A percentile compares a stretch with the other conserved stretches of the same genome.
Conservation (phyloP, 2,113 vertebrate species). For the Rhinopomastus cyanomelas region DNA sequence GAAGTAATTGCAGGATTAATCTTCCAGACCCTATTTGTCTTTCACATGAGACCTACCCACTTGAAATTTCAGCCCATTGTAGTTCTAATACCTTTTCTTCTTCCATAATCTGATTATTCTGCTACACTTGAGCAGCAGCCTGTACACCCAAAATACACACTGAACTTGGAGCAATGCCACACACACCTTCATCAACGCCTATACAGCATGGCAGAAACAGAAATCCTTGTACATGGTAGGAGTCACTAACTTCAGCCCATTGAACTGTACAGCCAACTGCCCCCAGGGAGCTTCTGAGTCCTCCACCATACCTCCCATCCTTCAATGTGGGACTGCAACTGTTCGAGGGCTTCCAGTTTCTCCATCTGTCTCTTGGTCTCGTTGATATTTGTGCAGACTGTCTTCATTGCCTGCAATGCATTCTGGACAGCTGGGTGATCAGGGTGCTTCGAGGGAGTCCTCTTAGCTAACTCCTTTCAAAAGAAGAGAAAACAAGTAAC, state of each 20-base stretch:
- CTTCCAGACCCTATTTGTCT: neutral
- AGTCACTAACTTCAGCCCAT: neutral
- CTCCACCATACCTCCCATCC: slow-evolving; percentile 92
- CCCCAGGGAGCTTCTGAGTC: neutral
- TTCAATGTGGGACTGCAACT: slow-evolving; percentile 97
- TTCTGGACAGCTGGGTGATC: slow-evolving; percentile 93
- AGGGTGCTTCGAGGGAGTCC: slow-evolving; percentile 91
- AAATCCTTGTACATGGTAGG: neutral
- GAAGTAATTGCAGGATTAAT: neutral
- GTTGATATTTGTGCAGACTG: slow-evolving; percentile 97
- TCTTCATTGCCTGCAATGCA: slow-evolving; percentile 96
- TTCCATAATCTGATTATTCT: neutral
- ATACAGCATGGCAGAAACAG: neutral
- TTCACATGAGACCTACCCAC: neutral
- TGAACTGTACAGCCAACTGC: neutral
- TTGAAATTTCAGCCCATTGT: neutral
- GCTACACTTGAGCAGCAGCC: neutral
- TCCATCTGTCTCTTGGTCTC: slow-evolving; percentile 99
- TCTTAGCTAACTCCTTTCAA: slow-evolving; percentile 90
- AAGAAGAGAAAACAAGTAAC: neutral
- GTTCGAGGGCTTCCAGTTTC: slow-evolving; percentile 94
- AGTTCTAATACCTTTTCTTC: neutral
- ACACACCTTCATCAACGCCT: neutral
- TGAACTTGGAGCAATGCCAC: neutral
- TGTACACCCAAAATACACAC: neutral